These are phyloP conservation scores for Trichogramma pretiosum DNA, from an alignment of 1,140 invertebrate species.

Conservation along the genomic window DNA sequence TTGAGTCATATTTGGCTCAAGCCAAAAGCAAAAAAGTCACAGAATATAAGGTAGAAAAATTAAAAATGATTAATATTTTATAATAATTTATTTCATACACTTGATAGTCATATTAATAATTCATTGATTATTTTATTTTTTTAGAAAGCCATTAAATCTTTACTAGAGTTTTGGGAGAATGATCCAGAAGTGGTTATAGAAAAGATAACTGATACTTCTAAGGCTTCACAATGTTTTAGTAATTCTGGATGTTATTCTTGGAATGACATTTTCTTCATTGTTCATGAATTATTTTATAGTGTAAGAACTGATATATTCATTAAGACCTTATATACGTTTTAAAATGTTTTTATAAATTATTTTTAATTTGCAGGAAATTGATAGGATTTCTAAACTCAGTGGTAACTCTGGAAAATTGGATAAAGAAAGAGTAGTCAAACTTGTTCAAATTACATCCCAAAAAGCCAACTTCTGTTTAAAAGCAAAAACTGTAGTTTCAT, in stretches of 20 bases:
- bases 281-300: constrained; percentile 23
- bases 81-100: too few relatives aligned
- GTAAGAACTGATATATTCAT: constrained; percentile 19
- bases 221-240: background rate
- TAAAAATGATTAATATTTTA: too few relatives aligned
- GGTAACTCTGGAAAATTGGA: constrained; percentile 12
- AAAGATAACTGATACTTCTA: constrained; percentile 23
- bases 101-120: constrained; percentile 8
- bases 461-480: constrained; percentile 18
- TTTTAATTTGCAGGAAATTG: constrained; percentile 21
- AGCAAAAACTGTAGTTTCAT: constrained; percentile 18
- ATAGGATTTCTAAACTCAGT: constrained; percentile 17
- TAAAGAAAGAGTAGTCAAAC: constrained; percentile 20
- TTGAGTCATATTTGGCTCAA: too few relatives aligned
- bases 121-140: constrained; percentile 7
- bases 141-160: constrained; percentile 20
- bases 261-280: constrained; percentile 20
- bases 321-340: background rate
- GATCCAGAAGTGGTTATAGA: constrained; percentile 16
- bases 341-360: background rate
- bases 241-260: constrained; percentile 16
- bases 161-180: constrained; percentile 24
- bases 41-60: constrained; percentile 28
- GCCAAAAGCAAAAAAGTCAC: constrained; percentile 22
- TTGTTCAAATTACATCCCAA: constrained; percentile 20